Base-by-base conservation (phyloP, 2,888 invertebrate species). In the Cistogaster globosa region DNA sequence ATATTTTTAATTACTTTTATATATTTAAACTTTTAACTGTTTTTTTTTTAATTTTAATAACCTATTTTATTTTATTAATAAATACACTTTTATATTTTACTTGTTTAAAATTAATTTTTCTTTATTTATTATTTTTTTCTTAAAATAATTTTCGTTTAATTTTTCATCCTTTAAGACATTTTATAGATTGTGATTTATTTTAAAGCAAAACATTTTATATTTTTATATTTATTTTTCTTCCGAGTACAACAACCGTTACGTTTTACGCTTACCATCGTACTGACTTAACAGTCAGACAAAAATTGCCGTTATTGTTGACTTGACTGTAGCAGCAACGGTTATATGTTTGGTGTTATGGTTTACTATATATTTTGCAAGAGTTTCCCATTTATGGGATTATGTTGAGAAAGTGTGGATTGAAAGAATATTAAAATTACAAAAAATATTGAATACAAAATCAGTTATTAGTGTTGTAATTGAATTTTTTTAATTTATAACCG, bases 171-270 rank as follows among this genome's bases (percentile, higher is more conserved):
- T 48, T 48, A 14, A 48, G 20, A 18, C 20, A 36, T 68, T 36
- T 14, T 32, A 18, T 1, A 14, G 18, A 67, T 26, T 32, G 20
- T 55, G 2, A 38, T 65, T 45, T 69, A 7, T 6, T 57, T 63
- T n/a, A 8, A 12, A 20, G 63, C 57, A 2, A 45, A 45, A 45
- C 45, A 12, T 16, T 45, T 45, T 45, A 16, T 11, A 42, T 1
- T 2, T 14, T 42, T 42, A 26, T 32, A 5, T 32, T 16, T 48
- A 48, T 67, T 83, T 74, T 75, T 20, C 16, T 48, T 16, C 81
- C 85, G 85, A 69, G 38, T 65, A 65, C 55, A 65, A 76, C 69
- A 78, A 82, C 82, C 82, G 78, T 78, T 78, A 71, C 82, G 74
- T 60, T 42, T 82, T 48, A 75, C 78, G 74, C 65, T 53, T 75